phyloP scores from a whole-genome alignment of 2,113 vertebrate genomes.

The Heptranchias perlo region DNA sequence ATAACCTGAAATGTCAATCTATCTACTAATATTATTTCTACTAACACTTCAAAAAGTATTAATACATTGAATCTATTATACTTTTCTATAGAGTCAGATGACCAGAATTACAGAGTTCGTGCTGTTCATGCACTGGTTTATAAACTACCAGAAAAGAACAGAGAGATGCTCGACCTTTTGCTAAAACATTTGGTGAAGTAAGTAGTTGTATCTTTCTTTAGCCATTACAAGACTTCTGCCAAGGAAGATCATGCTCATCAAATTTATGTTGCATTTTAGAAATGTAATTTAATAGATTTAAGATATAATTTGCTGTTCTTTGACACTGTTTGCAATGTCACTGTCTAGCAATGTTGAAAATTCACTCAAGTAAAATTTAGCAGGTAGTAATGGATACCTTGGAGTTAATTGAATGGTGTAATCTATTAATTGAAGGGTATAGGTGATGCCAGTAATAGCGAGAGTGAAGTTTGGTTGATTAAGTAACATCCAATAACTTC shows the following conservation, averaged over 20 bases:
- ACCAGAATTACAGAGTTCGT: conserved; percentile 91
- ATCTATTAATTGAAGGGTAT: not conserved
- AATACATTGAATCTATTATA: conserved; percentile 38
- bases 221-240: not conserved
- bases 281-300: not conserved
- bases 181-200: conserved; percentile 90
- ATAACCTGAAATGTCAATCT: not conserved
- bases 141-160: conserved; percentile 84
- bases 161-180: conserved; percentile 91
- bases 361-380: not conserved
- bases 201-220: conserved; percentile 39
- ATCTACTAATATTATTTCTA: not conserved
- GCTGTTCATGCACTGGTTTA: conserved; percentile 84
- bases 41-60: not conserved
- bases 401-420: not conserved
- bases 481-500: not conserved
- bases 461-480: not conserved
- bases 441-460: not conserved
- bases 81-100: conserved; percentile 78
- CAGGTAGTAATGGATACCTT: not conserved
- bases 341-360: not conserved
- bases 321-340: not conserved
- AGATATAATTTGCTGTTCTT: not conserved
- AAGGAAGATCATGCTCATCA: not conserved
- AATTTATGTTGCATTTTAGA: not conserved